Evolutionary conservation across 2,888 invertebrate genomes (phyloP).

Genomic region (Cinara cedri): DNA sequence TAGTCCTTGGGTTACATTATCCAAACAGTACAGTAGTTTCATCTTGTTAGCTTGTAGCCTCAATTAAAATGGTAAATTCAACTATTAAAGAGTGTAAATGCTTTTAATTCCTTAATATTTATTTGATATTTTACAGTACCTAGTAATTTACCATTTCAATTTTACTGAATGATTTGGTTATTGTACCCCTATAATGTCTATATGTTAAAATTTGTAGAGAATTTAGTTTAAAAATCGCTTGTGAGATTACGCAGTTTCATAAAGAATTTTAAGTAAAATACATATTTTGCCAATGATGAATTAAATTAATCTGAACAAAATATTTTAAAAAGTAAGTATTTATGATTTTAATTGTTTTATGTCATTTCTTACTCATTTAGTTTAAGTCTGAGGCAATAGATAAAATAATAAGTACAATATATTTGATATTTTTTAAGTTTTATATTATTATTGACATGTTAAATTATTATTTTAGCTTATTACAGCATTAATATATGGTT

Average conservation of each 20-base stretch:
- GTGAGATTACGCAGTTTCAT: too few species aligned
- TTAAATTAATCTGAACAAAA: slow-evolving; percentile 6
- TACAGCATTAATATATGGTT: too few species aligned
- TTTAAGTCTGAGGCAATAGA: slow-evolving; percentile 50
- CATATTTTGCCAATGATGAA: slow-evolving; percentile 48
- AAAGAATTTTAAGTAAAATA: too few species aligned
- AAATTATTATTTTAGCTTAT: too few species aligned
- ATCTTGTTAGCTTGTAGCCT: too few species aligned
- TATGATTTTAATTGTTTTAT: slow-evolving; percentile 36
- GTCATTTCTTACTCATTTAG: slow-evolving; percentile 54
- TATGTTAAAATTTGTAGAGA: background rate
- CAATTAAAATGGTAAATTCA: too few species aligned
- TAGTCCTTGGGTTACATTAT: too few species aligned
- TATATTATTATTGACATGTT: background rate
- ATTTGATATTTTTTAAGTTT: background rate
- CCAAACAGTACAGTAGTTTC: too few species aligned
- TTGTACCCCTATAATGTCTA: background rate
- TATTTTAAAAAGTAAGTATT: background rate
- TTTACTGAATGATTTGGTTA: background rate
- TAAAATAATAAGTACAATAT: background rate
- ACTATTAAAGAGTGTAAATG: too few species aligned
- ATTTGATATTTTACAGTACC: too few species aligned
- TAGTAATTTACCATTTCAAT: background rate
- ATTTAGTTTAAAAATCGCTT: too few species aligned
- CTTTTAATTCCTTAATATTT: too few species aligned